A percentile compares a stretch with the other conserved stretches of the same genome.
Evolutionary conservation across 1,140 invertebrate genomes (phyloP).

Genomic region (Caligus rogercresseyi): DNA sequence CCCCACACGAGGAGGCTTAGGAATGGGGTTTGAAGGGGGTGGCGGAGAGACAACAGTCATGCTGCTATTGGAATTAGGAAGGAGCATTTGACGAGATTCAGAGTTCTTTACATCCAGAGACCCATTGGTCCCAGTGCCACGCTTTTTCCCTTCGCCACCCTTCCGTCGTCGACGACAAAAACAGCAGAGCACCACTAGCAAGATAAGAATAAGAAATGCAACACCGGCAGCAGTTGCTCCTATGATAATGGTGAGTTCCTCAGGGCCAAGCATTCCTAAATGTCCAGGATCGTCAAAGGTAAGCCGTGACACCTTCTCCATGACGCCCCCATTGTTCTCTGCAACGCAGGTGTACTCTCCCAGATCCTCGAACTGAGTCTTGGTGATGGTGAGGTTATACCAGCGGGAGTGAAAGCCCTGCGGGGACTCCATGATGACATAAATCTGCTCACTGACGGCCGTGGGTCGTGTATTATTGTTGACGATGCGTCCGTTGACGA

Average conservation of each 20-base stretch:
- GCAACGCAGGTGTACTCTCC: conserved; percentile 65
- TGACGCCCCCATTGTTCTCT: conserved; percentile 49
- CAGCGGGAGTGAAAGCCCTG: conserved; percentile 35
- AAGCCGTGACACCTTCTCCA: conserved; percentile 46
- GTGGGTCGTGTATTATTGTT: conserved; percentile 29
- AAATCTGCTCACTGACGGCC: conserved; percentile 2
- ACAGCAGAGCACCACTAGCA: conserved; percentile 26
- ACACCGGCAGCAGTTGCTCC: conserved; percentile 41
- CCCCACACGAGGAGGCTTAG: conserved; percentile 32
- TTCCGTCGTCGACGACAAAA: conserved; percentile 22
- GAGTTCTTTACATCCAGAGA: not conserved
- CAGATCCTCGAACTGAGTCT: conserved; percentile 49
- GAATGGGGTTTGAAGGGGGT: conserved; percentile 24
- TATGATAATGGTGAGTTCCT: conserved; percentile 38
- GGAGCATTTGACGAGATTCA: not conserved
- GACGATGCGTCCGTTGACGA: conserved; percentile 49
- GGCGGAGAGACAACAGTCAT: conserved; percentile 2
- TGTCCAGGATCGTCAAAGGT: conserved; percentile 27
- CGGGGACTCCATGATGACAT: conserved; percentile 22
- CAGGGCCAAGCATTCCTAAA: conserved; percentile 42
- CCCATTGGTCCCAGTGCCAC: not conserved
- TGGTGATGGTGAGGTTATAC: conserved; percentile 55
- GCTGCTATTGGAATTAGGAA: not conserved
- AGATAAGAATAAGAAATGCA: conserved; percentile 23
- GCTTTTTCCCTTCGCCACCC: not conserved